Conservation (phyloP, 1,140 invertebrate genomes). For the Asbolus verrucosus region DNA sequence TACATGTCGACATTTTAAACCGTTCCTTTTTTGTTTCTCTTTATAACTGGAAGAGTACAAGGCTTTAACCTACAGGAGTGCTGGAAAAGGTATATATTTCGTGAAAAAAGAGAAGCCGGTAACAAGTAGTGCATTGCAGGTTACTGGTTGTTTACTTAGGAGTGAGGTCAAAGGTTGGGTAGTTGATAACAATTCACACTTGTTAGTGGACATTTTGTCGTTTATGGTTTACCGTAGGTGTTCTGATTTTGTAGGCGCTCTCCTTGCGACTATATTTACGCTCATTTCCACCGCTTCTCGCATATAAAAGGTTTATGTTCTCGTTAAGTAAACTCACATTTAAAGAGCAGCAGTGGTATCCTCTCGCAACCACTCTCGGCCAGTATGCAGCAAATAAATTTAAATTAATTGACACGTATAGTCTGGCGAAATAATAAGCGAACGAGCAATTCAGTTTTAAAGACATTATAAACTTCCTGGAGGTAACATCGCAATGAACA, state of each 20-base stretch:
- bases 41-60: neutral
- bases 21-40: constrained; percentile 1
- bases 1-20: constrained; percentile 9
- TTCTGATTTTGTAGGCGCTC: constrained; percentile 33
- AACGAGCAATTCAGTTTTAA: constrained; percentile 16
- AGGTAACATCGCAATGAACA: constrained; percentile 14
- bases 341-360: constrained; percentile 20
- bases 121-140: constrained; percentile 16
- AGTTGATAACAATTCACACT: constrained; percentile 36
- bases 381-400: constrained; percentile 20
- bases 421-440: constrained; percentile 35
- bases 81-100: neutral
- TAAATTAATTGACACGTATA: constrained; percentile 37
- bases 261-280: constrained; percentile 29
- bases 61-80: neutral
- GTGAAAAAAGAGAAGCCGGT: constrained; percentile 7
- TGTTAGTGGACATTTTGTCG: constrained; percentile 40
- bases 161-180: constrained; percentile 5
- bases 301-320: constrained; percentile 32
- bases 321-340: constrained; percentile 30
- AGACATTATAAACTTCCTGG: constrained; percentile 32
- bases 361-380: constrained; percentile 11
- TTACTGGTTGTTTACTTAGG: neutral
- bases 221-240: constrained; percentile 41
- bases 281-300: constrained; percentile 27